Base-by-base conservation (phyloP, 2,113 vertebrate species). In the Mionectes macconnelli region DNA sequence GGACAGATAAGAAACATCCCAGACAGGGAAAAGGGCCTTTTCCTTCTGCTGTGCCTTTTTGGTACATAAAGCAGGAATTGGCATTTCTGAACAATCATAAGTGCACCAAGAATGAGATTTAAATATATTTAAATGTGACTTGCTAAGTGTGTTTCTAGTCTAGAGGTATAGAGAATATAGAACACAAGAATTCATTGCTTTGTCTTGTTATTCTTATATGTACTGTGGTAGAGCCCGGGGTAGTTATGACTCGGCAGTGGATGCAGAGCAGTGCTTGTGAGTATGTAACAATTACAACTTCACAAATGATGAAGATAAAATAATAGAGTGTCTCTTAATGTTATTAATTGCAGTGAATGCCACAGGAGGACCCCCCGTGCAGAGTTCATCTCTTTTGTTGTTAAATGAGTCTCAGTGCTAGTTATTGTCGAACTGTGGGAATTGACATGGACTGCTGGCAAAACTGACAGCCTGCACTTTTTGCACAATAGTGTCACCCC, bases 351-450 rank as follows among this genome's bases (percentile, higher is more conserved):
- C 67, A 89, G 45, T 2, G 8, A 95, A 95, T 88, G 49, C 50
- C 87, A 73, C 78, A 82, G 94, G 90, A 96, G 49, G 62, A 77
- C 79, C 79, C 52, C 69, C 73, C 2, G 24, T 88, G 73, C 45
- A 91, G 94, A 89, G 72, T 74, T 87, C 8, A 68, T 96, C 95
- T 90, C 83, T 90, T 96, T 94, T 96, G 79, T 82, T 96, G 88
- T 90, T 93, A 90, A 96, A 83, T 10, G 8, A 81, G n/a, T 86
- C 62, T 88, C 60, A 75, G 2, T 84, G 77, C 37, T 95, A 66
- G 91, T 91, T 89, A 77, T 90, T 95, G 92, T 96, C 88, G 68
- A 94, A 79, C 75, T 96, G 91, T 93, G 94, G 81, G 86, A 93
- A 94, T 72, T 25, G 2, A 66, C 87, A 60, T 0, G 2, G 59